Conservation (phyloP, 2,888 invertebrate genomes). For the Athalia circularis region DNA sequence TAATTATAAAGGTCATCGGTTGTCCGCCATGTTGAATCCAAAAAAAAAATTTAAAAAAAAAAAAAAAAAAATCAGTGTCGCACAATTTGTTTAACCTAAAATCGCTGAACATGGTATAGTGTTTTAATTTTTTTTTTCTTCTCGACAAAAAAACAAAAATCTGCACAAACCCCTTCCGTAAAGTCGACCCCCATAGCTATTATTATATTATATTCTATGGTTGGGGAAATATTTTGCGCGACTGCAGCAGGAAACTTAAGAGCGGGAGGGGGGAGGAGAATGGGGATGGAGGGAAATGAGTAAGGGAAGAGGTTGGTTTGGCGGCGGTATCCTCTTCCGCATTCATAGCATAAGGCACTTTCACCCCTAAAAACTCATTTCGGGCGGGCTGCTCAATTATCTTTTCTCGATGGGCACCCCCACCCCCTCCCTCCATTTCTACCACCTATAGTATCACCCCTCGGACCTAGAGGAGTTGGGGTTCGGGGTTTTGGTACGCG, state of each 20-base stretch:
- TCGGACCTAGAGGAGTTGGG: not conserved
- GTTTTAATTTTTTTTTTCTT: too few species aligned
- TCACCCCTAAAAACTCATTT: conserved; percentile 50
- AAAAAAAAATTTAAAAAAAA: too few species aligned
- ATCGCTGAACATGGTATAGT: too few species aligned
- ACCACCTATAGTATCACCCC: not conserved
- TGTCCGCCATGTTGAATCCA: too few species aligned
- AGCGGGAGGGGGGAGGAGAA: not conserved
- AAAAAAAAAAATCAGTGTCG: too few species aligned
- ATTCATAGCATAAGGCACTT: conserved; percentile 26
- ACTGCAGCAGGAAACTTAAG: too few species aligned
- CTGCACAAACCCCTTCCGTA: too few species aligned
- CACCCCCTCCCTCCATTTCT: not conserved
- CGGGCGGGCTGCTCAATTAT: conserved; percentile 54
- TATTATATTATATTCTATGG: too few species aligned
- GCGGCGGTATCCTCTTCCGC: conserved; percentile 5
- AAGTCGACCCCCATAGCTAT: not conserved
- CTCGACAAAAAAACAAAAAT: too few species aligned
- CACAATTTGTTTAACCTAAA: too few species aligned
- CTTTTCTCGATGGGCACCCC: conserved; percentile 43
- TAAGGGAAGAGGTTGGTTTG: not conserved
- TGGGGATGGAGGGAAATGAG: not conserved
- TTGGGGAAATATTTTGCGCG: too few species aligned
- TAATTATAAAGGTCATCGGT: too few species aligned
- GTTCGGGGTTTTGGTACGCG: not conserved